Evolutionary conservation across 2,888 invertebrate species (phyloP).

Genomic region (Campoplex capitator): DNA sequence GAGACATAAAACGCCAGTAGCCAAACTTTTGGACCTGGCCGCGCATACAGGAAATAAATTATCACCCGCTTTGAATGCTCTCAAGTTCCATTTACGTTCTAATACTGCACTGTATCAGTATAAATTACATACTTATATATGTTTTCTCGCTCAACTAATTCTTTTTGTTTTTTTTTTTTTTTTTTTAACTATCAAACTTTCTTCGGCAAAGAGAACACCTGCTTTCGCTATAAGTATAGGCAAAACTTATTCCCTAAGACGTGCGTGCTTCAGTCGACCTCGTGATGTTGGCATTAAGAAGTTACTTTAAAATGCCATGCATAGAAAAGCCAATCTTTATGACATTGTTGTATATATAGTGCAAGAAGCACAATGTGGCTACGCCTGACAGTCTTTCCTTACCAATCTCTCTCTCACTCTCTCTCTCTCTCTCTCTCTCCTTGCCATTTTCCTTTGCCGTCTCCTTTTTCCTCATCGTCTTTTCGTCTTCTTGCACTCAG

Average conservation of each 20-base stretch:
- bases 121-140: constrained; percentile 9
- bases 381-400: not conserved
- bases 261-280: constrained; percentile 38
- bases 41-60: constrained; percentile 48
- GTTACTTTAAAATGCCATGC: constrained; percentile 82
- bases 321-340: constrained; percentile 78
- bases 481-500: constrained; percentile 18
- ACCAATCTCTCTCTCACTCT: constrained; percentile 18
- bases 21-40: constrained; percentile 42
- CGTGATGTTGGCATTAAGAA: constrained; percentile 80
- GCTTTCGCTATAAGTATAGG: constrained; percentile 77
- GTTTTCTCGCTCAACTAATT: constrained; percentile 71
- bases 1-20: constrained; percentile 42
- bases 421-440: constrained; percentile 8
- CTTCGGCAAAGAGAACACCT: constrained; percentile 80
- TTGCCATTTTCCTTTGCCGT: not conserved
- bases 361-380: constrained; percentile 8
- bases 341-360: constrained; percentile 43
- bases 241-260: not conserved
- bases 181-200: constrained; percentile 81
- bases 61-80: constrained; percentile 40
- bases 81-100: constrained; percentile 11
- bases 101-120: constrained; percentile 24
- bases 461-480: not conserved
- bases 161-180: constrained; percentile 81